Percentiles rank a stretch among this genome's conserved stretches.
Evolutionary conservation across 2,113 vertebrate genomes (phyloP).

Genomic region (Strix aluco): DNA sequence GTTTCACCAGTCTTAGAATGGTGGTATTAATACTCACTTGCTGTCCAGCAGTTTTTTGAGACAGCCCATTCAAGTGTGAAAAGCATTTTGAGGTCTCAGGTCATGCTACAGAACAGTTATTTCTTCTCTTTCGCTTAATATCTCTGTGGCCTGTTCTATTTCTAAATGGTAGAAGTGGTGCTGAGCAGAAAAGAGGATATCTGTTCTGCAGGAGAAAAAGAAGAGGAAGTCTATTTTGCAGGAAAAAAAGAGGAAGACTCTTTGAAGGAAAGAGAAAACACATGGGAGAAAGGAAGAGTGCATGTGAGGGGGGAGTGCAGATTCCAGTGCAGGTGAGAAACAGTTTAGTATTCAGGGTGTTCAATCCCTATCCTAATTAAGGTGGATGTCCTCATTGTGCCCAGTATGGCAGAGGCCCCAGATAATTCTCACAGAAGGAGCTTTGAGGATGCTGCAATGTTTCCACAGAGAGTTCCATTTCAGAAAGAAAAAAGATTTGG

Average conservation of each 20-base stretch:
- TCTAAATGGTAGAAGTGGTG: neutral
- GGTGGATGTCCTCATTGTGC: neutral
- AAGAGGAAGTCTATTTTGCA: neutral
- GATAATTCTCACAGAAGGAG: neutral
- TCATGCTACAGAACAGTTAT: constrained; percentile 13
- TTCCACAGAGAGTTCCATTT: neutral
- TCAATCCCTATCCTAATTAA: fast-evolving
- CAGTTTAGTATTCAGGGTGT: neutral
- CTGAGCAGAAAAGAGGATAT: neutral
- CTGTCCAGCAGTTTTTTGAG: constrained; percentile 3
- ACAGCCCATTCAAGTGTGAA: neutral
- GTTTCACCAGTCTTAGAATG: neutral
- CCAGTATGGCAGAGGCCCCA: neutral
- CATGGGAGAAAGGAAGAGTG: neutral
- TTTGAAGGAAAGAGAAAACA: constrained; percentile 8
- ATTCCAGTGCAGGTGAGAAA: neutral
- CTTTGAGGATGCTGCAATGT: neutral
- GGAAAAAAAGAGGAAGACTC: neutral
- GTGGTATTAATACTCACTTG: neutral
- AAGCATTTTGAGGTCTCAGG: constrained; percentile 15
- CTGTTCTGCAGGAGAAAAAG: neutral
- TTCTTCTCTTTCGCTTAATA: constrained; percentile 4
- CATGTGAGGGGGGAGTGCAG: neutral
- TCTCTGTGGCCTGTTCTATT: neutral
- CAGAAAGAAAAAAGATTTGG: constrained; percentile 2